Evolutionary conservation across 2,888 invertebrate species (phyloP), one percentile per base, ranked within the genome.

Genomic region (Deilephila porcellus): DNA sequence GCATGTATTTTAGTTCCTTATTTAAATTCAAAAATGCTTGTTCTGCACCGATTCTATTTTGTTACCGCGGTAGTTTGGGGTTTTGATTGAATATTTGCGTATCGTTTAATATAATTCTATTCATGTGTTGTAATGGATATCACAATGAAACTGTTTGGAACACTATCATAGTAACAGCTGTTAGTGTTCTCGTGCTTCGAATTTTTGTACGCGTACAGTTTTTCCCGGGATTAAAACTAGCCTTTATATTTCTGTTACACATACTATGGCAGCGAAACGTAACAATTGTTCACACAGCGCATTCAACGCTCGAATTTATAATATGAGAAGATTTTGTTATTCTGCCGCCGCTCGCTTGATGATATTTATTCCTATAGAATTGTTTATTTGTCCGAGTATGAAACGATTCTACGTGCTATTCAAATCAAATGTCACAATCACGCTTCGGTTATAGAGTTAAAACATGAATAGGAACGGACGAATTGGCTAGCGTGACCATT

Each of bases 281-380:
- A 32, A 60, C 60, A 62, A 62, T 29, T 62, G 62, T 17, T 62
- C 32, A 20, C 19, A 3, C 17, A 32, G 19, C 32, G 5, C 62
- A 62, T 6, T 32, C 5, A 62, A 60, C 14, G 17, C 17, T 62
- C 32, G 32, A 62, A 62, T 62, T 62, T 32, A 62, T 17, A 62
- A 32, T 62, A 62, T 32, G 17, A 19, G 29, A 32, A 14, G 60
- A 60, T 60, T 60, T 83, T 80, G 75, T 72, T 77, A 76, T 78
- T 80, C 62, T 32, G 62, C 17, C 29, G 6, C 19, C 62, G 62
- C 29, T 17, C 32, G 19, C 62, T 11, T 32, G 29, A 62, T 62
- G 62, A 62, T 20, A 32, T 62, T 32, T 62, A 32, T 17, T 32
- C 32, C 62, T 32, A 20, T 29, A 25, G 62, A 29, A 62, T 19